These are phyloP conservation scores for Incurvaria masculella DNA, from an alignment of 2,888 invertebrate genomes.

Conservation along the genomic window DNA sequence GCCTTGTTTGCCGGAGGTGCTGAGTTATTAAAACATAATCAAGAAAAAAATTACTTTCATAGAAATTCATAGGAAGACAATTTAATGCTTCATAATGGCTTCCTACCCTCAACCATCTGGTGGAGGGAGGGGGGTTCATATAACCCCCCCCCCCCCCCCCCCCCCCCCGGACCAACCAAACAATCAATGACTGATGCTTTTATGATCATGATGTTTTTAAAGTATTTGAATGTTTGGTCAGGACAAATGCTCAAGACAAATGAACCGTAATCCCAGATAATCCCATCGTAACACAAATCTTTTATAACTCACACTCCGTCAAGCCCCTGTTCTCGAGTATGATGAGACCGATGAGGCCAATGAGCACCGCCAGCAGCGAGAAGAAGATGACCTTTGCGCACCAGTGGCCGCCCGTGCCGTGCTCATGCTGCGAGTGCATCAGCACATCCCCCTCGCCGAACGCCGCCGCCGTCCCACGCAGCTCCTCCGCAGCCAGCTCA, in stretches of 20 bases:
- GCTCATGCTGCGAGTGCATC: slow-evolving; percentile 75
- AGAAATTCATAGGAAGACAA: no score
- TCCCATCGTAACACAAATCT: slow-evolving; percentile 6
- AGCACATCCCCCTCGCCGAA: slow-evolving; percentile 66
- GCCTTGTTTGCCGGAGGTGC: no score
- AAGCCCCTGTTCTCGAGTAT: slow-evolving; percentile 77
- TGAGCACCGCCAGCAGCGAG: slow-evolving; percentile 65
- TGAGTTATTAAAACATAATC: no score
- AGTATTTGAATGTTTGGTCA: slow-evolving; percentile 5
- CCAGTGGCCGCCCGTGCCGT: slow-evolving; percentile 77
- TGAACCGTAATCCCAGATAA: not conserved
- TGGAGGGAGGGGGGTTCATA: no score
- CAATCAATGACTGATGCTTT: no score
- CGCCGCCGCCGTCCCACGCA: slow-evolving; percentile 44
- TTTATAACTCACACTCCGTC: slow-evolving; percentile 64
- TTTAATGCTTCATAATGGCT: no score
- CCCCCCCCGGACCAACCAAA: no score
- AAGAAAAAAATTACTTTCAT: no score
- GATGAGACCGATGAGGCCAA: slow-evolving; percentile 72
- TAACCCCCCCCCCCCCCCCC: no score
- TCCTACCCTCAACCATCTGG: no score
- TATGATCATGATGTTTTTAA: slow-evolving; percentile 9
- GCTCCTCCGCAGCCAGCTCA: slow-evolving; percentile 45
- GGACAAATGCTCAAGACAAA: not conserved
- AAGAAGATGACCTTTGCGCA: slow-evolving; percentile 84